Conservation (phyloP, 2,113 vertebrate species). For the Ondatra zibethicus region DNA sequence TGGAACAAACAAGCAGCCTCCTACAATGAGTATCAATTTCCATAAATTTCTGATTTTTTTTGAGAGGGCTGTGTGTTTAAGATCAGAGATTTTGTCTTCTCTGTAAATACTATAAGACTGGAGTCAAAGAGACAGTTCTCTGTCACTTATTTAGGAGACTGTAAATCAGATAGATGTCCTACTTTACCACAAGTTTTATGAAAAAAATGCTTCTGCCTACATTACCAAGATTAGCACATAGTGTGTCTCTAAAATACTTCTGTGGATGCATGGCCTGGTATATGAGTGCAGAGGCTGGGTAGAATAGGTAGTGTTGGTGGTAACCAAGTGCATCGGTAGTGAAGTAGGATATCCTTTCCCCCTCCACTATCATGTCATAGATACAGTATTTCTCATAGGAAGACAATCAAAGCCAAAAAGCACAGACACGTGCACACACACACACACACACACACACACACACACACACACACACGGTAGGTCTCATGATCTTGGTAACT, state of each 20-base stretch:
- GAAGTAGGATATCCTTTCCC: too few relatives aligned
- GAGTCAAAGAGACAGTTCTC: neutral
- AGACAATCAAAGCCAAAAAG: neutral
- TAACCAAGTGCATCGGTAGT: neutral
- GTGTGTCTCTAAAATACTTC: neutral
- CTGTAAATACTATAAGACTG: neutral
- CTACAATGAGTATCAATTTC: too few relatives aligned
- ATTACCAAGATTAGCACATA: neutral
- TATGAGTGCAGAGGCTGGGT: rapidly evolving
- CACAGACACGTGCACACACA: neutral
- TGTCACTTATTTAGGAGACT: neutral
- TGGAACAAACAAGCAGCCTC: too few relatives aligned
- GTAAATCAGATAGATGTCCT: neutral
- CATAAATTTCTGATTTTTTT: neutral
- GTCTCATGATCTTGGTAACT: neutral
- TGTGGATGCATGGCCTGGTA: rapidly evolving
- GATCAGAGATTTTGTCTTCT: neutral
- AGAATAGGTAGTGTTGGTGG: neutral
- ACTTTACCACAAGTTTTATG: neutral
- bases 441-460: neutral
- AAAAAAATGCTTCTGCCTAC: neutral
- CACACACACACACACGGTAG: too few relatives aligned
- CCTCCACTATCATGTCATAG: neutral
- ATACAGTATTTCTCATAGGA: neutral
- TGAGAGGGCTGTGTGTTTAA: neutral